These are phyloP conservation scores for Tympanoctomys barrerae DNA, from an alignment of 2,797 vertebrate genomes.

Conservation along the genomic window DNA sequence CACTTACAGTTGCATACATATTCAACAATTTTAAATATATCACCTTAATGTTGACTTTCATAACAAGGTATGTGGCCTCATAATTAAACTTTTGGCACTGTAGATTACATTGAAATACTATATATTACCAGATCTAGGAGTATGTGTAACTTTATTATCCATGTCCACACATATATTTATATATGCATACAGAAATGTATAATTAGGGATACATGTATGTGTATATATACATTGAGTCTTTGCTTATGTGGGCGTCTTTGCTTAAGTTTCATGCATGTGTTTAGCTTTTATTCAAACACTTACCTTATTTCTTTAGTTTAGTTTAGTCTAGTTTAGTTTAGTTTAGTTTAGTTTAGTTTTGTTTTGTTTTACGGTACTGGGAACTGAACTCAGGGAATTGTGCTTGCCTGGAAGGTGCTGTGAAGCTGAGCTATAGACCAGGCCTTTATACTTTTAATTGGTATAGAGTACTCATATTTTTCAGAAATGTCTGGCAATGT, in stretches of 20 bases:
- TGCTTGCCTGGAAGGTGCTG: too few species aligned
- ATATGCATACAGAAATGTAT: neutral
- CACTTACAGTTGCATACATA: neutral
- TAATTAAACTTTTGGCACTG: neutral
- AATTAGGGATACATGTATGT: neutral
- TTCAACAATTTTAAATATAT: neutral
- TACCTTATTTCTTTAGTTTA: too few species aligned
- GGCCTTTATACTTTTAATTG: neutral
- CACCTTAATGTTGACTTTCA: conserved; percentile 2
- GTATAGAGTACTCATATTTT: neutral
- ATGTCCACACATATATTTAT: neutral
- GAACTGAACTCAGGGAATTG: too few species aligned
- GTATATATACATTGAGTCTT: neutral
- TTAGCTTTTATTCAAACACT: neutral
- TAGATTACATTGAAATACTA: neutral
- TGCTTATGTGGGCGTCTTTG: neutral
- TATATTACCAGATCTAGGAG: neutral
- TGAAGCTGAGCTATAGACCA: too few species aligned
- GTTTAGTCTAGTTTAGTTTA: too few species aligned
- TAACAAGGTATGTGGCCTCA: neutral
- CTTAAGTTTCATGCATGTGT: neutral
- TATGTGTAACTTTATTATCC: neutral
- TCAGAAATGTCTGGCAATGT: neutral
- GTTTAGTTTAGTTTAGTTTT: too few species aligned
- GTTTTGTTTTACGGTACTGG: too few species aligned